Percentiles rank a stretch among this genome's conserved stretches.
Evolutionary conservation across 2,113 vertebrate genomes (phyloP).

Genomic region (Dicaeum eximium): DNA sequence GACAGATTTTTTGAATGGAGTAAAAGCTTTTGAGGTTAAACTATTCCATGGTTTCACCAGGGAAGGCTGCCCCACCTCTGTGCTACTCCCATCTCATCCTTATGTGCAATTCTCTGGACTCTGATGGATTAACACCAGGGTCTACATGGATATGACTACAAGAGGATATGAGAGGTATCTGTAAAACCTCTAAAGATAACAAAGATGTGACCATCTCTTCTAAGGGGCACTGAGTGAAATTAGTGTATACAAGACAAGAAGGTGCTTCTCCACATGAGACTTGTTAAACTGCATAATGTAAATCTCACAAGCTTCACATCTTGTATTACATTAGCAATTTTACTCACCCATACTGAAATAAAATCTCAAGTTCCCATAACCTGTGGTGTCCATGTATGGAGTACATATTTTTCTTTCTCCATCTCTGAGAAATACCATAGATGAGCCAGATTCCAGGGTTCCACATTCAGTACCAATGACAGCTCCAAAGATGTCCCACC

Average conservation of each 20-base stretch:
- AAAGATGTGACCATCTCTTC: not conserved
- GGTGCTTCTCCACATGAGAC: not conserved
- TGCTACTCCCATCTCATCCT: not conserved
- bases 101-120: not conserved
- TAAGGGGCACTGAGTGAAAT: not conserved
- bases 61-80: not conserved
- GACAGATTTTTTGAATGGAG: not conserved
- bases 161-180: not conserved
- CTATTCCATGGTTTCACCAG: not conserved
- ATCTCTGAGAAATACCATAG: conserved; percentile 87
- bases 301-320: not conserved
- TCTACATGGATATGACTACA: not conserved
- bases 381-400: conserved; percentile 89
- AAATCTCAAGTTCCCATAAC: conserved; percentile 93
- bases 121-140: not conserved
- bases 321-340: not conserved
- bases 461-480: conserved; percentile 87
- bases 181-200: not conserved
- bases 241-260: not conserved
- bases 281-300: not conserved
- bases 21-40: not conserved
- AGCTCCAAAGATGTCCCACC: conserved; percentile 91
- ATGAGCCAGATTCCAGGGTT: conserved; percentile 87
- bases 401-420: conserved; percentile 91
- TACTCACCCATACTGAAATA: conserved; percentile 91